These are phyloP conservation scores for Allolobophora icterica DNA, from an alignment of 2,888 invertebrate genomes.

Conservation along the genomic window DNA sequence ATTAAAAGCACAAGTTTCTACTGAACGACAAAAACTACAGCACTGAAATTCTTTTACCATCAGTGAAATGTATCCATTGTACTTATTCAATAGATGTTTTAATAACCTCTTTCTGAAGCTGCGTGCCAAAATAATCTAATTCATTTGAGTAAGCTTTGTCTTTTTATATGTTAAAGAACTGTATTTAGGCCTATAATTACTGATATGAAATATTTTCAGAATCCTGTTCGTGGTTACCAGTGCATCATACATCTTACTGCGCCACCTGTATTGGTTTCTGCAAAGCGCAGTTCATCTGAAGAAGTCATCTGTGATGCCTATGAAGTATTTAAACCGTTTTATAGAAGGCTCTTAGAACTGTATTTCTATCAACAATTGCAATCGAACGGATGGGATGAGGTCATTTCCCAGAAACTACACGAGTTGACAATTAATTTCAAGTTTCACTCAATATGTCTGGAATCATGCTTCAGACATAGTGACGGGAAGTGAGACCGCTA, in stretches of 20 bases:
- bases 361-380: background rate
- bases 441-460: background rate
- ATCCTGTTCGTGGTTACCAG: conserved; percentile 76
- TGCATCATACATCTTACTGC: conserved; percentile 81
- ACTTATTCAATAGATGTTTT: background rate
- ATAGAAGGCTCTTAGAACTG: background rate
- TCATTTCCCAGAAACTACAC: background rate
- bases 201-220: background rate
- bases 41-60: background rate
- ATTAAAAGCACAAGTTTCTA: background rate
- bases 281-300: conserved; percentile 35
- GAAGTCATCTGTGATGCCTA: conserved; percentile 67
- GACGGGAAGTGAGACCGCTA: background rate
- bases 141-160: background rate
- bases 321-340: background rate
- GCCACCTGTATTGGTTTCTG: conserved; percentile 41
- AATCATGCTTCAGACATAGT: background rate
- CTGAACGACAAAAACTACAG: background rate
- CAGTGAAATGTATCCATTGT: background rate
- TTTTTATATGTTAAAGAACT: background rate
- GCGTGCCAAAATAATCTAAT: background rate
- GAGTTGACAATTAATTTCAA: background rate
- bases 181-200: background rate
- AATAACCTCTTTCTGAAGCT: background rate
- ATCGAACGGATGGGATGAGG: background rate